phyloP scores from a whole-genome alignment of 1,140 invertebrate species.

The Brachionus calyciflorus region DNA sequence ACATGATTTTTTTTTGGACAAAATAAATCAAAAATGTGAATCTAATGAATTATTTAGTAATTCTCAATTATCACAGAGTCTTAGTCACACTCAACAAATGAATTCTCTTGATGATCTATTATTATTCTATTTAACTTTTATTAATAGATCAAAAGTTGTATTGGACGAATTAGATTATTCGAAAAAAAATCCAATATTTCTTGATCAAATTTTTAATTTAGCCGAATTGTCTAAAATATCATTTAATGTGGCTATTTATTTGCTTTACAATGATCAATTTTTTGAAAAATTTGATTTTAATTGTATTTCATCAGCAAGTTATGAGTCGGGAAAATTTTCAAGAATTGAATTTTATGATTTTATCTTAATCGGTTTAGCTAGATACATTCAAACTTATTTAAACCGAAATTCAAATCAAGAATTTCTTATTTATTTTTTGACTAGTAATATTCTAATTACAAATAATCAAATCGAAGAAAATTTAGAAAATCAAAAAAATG shows the following conservation, averaged over 20 bases:
- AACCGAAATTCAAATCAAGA: background rate
- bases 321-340: background rate
- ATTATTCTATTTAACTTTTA: background rate
- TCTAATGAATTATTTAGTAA: background rate
- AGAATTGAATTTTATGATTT: constrained; percentile 27
- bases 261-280: constrained; percentile 9
- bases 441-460: background rate
- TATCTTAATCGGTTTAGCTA: background rate
- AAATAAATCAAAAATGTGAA: constrained; percentile 4
- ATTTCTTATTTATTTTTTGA: background rate
- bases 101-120: background rate
- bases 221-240: background rate
- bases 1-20: background rate
- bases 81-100: background rate
- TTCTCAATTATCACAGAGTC: background rate
- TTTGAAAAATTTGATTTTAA: background rate
- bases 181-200: background rate
- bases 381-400: background rate
- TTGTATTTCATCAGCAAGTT: background rate
- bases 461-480: constrained; percentile 22
- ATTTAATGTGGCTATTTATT: background rate
- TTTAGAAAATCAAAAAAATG: background rate
- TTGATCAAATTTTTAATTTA: constrained; percentile 18
- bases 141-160: background rate
- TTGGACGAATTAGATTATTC: background rate